These are phyloP conservation scores for Aleadryas rufinucha DNA, from an alignment of 2,113 vertebrate species.

Conservation along the genomic window DNA sequence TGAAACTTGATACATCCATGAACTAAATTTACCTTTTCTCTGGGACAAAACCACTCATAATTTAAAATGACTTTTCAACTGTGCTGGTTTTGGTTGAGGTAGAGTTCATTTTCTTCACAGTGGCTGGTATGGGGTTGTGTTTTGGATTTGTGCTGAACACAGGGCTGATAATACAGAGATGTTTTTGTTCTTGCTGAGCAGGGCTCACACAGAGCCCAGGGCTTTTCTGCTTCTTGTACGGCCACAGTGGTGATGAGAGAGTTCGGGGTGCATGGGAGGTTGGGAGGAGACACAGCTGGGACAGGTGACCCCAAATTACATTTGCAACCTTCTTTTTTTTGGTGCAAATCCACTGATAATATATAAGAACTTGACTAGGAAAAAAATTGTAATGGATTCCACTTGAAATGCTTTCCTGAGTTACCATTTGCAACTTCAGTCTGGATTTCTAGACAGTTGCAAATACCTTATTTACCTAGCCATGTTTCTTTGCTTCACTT, in stretches of 20 bases:
- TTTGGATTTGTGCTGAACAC: background rate
- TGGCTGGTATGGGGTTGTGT: accelerated
- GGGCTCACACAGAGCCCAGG: background rate
- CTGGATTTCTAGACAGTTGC: background rate
- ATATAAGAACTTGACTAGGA: background rate
- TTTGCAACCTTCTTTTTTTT: background rate
- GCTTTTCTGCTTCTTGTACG: background rate
- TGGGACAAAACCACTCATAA: background rate
- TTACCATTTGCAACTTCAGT: background rate
- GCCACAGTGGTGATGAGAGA: accelerated
- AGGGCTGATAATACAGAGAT: background rate
- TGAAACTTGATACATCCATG: background rate
- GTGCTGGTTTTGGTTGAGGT: background rate
- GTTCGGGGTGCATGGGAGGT: accelerated
- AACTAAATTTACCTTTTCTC: background rate
- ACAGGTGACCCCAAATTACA: background rate
- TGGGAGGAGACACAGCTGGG: background rate
- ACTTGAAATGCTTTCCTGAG: background rate
- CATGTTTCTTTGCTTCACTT: background rate
- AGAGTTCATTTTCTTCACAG: background rate
- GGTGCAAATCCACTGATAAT: background rate
- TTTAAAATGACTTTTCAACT: background rate
- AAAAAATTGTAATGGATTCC: background rate
- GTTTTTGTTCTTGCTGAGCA: background rate
- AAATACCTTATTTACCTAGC: background rate